Evolutionary conservation across 2,888 invertebrate genomes (phyloP), one percentile per base, ranked within the genome.

Genomic region (Rhodophaea formosa): DNA sequence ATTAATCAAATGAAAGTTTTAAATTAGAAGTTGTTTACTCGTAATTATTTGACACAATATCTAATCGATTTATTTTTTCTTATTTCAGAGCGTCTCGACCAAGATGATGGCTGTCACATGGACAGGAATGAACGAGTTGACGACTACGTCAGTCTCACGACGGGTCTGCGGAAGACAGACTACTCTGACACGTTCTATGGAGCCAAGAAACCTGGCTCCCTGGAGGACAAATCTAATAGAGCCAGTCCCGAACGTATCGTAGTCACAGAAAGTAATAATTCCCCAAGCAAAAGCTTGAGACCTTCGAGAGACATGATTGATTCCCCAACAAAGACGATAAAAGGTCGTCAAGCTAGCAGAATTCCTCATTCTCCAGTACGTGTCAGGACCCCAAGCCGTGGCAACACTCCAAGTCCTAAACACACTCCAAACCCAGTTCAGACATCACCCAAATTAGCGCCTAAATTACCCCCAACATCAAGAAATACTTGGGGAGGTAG

Each of bases 401-500:
- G 82, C 0, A 86, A 87, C 65, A 88, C 92, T 3, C 92, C 93
- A 51, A 92, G 86, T 65, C 82, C 89, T 0, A 90, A 89, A 62
- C 91, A 89, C 66, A 74, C 73, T 44, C 65, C 83, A 23, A 74
- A 74, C 68, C 73, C 83, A 67, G 68, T 71, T 5, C 86, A 87
- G 65, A 86, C 92, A 29, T 92, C 93, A 58, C 86, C 84, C 6
- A 91, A 90, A 71, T 62, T 86, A 30, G 81, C 83, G 0, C 84
- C 84, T 0, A 85, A 86, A 63, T 66, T 89, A n/a, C 90, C 90
- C 2, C 88, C 88, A 0, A 80, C 88, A 46, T 74, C 93, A 1
- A 93, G 94, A 57, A 95, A 95, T 67, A 96, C 96, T 0, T 96
- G 96, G 96, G 94, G 94, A 62, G 96, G 96, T 0, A 92, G 96